Evolutionary conservation across 1,140 invertebrate genomes (phyloP).

Genomic region (Bacillus rossius): DNA sequence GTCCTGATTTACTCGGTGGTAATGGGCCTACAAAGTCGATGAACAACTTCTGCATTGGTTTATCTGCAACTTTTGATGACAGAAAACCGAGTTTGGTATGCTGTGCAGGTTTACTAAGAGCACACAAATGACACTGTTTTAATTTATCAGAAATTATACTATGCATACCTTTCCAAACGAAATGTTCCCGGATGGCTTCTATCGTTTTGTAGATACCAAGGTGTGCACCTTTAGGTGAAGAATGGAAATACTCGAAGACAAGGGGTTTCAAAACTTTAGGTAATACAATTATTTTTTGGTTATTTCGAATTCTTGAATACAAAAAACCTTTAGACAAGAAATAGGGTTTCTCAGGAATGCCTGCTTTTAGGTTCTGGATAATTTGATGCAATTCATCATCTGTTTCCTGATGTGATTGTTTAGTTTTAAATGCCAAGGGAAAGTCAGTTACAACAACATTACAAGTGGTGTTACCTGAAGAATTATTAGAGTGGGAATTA

Average conservation of each 20-base stretch:
- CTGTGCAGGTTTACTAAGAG: neutral
- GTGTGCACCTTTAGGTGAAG: neutral
- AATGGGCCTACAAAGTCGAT: no score
- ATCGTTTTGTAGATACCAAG: neutral
- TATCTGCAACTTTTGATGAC: no score
- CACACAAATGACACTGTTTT: neutral
- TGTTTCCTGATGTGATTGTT: neutral
- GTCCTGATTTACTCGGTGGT: no score
- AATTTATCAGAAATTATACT: neutral
- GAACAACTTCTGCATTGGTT: no score
- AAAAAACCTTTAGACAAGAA: neutral
- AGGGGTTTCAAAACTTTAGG: neutral
- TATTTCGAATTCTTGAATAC: neutral
- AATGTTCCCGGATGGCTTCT: neutral
- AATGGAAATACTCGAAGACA: neutral
- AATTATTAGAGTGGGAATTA: neutral
- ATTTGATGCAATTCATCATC: neutral
- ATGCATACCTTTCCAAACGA: neutral
- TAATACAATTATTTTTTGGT: neutral
- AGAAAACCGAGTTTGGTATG: no score
- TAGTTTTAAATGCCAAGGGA: neutral
- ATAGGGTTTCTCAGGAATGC: neutral
- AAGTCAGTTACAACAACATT: neutral
- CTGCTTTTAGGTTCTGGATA: neutral
- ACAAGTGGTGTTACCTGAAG: neutral